Evolutionary conservation across 2,888 invertebrate genomes (phyloP).

Genomic region (Electrophaes corylata): DNA sequence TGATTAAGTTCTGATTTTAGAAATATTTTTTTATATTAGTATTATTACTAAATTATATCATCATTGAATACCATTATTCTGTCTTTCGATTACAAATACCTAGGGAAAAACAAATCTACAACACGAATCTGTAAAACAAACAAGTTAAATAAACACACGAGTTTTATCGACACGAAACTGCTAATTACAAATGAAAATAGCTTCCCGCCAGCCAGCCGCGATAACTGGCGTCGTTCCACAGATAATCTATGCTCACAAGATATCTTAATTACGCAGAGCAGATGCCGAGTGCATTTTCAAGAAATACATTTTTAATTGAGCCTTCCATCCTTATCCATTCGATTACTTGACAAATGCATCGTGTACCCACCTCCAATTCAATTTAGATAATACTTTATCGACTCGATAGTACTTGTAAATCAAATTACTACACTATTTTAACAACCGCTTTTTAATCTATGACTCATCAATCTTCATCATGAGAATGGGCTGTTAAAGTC

Average conservation of each 20-base stretch:
- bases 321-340: conserved; percentile 48
- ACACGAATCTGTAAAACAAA: conserved; percentile 30
- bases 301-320: conserved; percentile 68
- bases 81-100: background rate
- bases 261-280: conserved; percentile 66
- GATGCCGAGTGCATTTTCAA: conserved; percentile 42
- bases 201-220: conserved; percentile 56
- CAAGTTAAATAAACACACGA: conserved; percentile 45
- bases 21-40: no score
- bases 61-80: background rate
- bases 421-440: conserved; percentile 39
- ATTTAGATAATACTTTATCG: conserved; percentile 27
- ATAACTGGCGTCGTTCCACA: conserved; percentile 42
- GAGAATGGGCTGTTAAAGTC: conserved; percentile 66
- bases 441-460: conserved; percentile 47
- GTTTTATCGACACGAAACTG: conserved; percentile 51
- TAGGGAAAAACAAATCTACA: background rate
- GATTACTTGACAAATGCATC: conserved; percentile 59
- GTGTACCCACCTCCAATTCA: conserved; percentile 28
- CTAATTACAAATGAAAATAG: conserved; percentile 72
- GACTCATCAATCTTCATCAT: conserved; percentile 73
- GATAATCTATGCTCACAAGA: conserved; percentile 60
- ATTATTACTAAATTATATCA: no score
- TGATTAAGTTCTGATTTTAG: no score
- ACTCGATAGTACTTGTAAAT: conserved; percentile 34